Conservation (phyloP, 2,888 invertebrate species). For the Dasypogon diadema region DNA sequence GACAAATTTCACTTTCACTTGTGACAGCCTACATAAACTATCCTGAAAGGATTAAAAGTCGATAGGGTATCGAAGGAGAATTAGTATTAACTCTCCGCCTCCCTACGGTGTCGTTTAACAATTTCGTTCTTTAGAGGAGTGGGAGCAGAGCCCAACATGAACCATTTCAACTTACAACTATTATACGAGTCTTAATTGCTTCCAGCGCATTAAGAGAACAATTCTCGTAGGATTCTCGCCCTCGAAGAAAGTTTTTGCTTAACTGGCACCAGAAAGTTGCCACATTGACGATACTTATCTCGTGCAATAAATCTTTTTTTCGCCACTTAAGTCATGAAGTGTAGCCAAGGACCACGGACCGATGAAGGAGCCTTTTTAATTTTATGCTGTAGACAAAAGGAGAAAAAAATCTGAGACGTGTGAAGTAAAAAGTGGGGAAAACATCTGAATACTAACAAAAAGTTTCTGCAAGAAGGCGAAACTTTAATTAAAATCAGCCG, state of each 20-base stretch:
- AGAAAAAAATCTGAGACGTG: constrained; percentile 1
- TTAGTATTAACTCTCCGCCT: not conserved
- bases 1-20: constrained; percentile 26
- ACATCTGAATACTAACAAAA: not conserved
- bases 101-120: not conserved
- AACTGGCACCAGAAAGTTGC: constrained; percentile 10
- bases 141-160: not conserved
- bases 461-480: constrained; percentile 1
- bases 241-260: constrained; percentile 10
- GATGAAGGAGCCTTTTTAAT: not conserved
- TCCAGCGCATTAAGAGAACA: not conserved
- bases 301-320: constrained; percentile 22
- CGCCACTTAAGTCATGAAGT: not conserved
- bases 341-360: not conserved
- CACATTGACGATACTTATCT: not conserved
- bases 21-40: constrained; percentile 5
- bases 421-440: constrained; percentile 21
- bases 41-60: constrained; percentile 17
- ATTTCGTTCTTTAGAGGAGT: not conserved
- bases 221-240: not conserved
- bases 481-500: constrained; percentile 17
- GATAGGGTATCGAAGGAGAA: not conserved
- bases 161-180: constrained; percentile 3
- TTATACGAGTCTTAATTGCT: not conserved
- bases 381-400: not conserved